Base-by-base conservation (phyloP, 1,140 invertebrate species). In the Maniola jurtina region DNA sequence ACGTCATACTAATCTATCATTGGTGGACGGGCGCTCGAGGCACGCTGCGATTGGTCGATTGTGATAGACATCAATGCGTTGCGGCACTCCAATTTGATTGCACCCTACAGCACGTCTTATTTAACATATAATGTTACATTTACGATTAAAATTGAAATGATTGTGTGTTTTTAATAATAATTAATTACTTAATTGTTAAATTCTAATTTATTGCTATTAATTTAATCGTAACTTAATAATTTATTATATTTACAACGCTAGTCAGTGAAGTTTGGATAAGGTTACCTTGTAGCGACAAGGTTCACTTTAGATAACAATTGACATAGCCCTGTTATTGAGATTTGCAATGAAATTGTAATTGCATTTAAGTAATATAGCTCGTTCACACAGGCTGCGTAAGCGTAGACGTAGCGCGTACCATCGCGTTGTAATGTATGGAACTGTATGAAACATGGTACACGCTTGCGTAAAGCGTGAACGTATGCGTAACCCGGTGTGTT, bases 201-300 rank as follows among this genome's bases (percentile, higher is more conserved):
- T 75, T 80, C 70, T 78, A 77, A 77, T 72, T 80, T 80, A 76
- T 76, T 73, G 57, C 66, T 83, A 82, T 83, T 83, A 83, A 83
- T 80, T 81, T 77, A 77, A 79, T 80, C 57, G 60, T 81, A 84
- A 82, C 73, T 81, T 86, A 83, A 58, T 81, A 84, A 82, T 75
- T 81, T 86, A 83, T 82, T 81, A 79, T 86, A 80, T 84, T 79
- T 80, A 75, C 80, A 82, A 81, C 9, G 83, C 87, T 89, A 89
- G 87, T 89, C 87, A 88, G 75, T 71, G 66, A 83, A 71, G 75
- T 83, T 84, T 79, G 64, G 70, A 73, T 86, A 83, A 85, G 70
- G 71, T 82, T 84, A 82, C 76, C 69, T 66, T 64, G 66, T 54
- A 68, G 66, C 54, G 61, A 50, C 35, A 54, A 34, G 25, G 50